Evolutionary conservation across 2,888 invertebrate species (phyloP).

Genomic region (Diadromus collaris): DNA sequence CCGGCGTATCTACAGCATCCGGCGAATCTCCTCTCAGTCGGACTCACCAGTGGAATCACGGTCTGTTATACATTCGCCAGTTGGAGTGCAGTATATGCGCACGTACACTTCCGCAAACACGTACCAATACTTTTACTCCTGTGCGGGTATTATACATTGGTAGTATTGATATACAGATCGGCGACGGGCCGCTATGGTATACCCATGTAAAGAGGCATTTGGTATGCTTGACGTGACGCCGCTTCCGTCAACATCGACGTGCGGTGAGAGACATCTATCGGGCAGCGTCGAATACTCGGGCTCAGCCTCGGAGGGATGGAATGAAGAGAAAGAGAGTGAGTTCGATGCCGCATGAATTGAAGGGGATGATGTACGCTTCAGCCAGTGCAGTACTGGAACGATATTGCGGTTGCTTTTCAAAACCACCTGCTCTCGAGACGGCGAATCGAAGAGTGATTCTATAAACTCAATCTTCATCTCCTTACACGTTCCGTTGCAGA

Average conservation of each 20-base stretch:
- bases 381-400: conserved; percentile 11
- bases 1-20: conserved; percentile 16
- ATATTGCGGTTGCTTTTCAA: conserved; percentile 45
- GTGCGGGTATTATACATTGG: conserved; percentile 2
- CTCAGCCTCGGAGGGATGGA: conserved; percentile 13
- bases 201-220: conserved; percentile 53
- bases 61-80: not conserved
- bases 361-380: conserved; percentile 15
- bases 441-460: conserved; percentile 23
- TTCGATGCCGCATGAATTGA: conserved; percentile 25
- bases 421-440: conserved; percentile 26
- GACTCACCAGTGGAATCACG: conserved; percentile 1
- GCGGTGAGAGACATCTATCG: conserved; percentile 34
- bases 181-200: conserved; percentile 25
- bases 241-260: conserved; percentile 53
- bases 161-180: conserved; percentile 21
- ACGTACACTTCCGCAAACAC: not conserved
- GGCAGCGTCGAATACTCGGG: conserved; percentile 8
- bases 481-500: conserved; percentile 25
- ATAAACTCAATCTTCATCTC: conserved; percentile 24
- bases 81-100: not conserved
- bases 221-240: conserved; percentile 51
- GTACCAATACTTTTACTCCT: not conserved
- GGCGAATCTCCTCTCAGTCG: conserved; percentile 11
- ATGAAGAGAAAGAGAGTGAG: conserved; percentile 25